Percentiles rank a stretch among this genome's conserved stretches.
Evolutionary conservation across 2,888 invertebrate genomes (phyloP).

Genomic region (Eristalis intricaria): DNA sequence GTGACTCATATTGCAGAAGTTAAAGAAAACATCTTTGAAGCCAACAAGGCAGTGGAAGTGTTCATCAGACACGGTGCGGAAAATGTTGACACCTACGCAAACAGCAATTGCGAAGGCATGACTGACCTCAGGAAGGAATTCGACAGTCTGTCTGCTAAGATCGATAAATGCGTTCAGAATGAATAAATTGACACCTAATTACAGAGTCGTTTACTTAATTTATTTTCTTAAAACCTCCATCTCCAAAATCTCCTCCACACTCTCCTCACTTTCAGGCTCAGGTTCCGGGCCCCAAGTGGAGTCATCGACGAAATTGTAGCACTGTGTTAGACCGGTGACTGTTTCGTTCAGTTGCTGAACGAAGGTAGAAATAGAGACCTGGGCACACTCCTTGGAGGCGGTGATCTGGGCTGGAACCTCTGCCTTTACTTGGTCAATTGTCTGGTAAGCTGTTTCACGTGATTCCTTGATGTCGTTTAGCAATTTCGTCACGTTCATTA

Average conservation of each 20-base stretch:
- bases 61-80: constrained; percentile 40
- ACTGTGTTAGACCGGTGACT: constrained; percentile 10
- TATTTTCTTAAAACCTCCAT: constrained; percentile 1
- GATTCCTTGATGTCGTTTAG: constrained; percentile 59
- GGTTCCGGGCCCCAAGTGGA: constrained; percentile 42
- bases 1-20: constrained; percentile 47
- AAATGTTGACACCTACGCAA: constrained; percentile 18
- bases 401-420: constrained; percentile 19
- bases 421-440: constrained; percentile 12
- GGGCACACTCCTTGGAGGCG: constrained; percentile 8
- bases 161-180: constrained; percentile 22
- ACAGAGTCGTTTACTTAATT: neutral
- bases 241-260: constrained; percentile 9
- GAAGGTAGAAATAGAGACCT: constrained; percentile 25
- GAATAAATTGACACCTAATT: constrained; percentile 20
- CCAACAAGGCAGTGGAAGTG: constrained; percentile 25
- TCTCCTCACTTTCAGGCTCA: constrained; percentile 52
- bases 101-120: constrained; percentile 30
- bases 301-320: constrained; percentile 52
- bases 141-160: constrained; percentile 19
- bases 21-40: constrained; percentile 28
- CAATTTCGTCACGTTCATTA: constrained; percentile 75
- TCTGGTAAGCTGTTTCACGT: constrained; percentile 7
- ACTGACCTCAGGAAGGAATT: constrained; percentile 37
- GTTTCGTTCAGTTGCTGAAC: constrained; percentile 35